Evolutionary conservation across 2,113 vertebrate species (phyloP).

Genomic region (Lepus americanus): DNA sequence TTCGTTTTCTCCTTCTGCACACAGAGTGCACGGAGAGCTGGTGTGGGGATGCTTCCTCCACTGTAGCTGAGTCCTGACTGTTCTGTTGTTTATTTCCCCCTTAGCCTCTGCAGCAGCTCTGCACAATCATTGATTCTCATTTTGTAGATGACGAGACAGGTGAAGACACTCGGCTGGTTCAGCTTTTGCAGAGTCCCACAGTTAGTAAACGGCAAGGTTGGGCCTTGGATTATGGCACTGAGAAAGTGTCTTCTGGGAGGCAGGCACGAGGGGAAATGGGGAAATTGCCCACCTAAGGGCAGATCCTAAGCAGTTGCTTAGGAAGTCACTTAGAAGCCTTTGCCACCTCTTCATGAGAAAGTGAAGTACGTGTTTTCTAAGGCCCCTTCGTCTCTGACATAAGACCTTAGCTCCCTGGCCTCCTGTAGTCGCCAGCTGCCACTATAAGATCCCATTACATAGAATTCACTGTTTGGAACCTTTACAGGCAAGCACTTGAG

Average conservation of each 20-base stretch:
- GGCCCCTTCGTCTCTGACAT: not conserved
- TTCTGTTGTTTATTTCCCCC: not conserved
- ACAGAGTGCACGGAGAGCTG: not conserved
- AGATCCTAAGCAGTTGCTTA: not conserved
- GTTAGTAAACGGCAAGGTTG: not conserved
- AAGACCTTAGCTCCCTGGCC: not conserved
- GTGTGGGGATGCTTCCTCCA: not conserved
- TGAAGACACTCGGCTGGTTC: not conserved
- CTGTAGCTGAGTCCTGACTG: not conserved
- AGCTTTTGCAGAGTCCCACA: not conserved
- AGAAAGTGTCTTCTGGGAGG: not conserved
- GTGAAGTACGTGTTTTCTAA: not conserved
- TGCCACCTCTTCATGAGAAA: not conserved
- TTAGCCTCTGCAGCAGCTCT: not conserved
- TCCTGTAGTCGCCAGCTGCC: not conserved
- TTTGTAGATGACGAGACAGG: not conserved
- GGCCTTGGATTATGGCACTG: not conserved
- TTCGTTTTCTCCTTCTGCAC: not conserved
- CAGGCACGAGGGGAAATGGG: not conserved
- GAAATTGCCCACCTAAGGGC: not conserved
- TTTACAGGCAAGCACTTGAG: not conserved
- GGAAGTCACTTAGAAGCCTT: constrained; percentile 10
- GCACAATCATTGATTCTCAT: not conserved
- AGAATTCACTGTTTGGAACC: constrained; percentile 35
- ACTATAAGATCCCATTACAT: not conserved